phyloP scores from a whole-genome alignment of 2,888 invertebrate species.

The Serripes groenlandicus region DNA sequence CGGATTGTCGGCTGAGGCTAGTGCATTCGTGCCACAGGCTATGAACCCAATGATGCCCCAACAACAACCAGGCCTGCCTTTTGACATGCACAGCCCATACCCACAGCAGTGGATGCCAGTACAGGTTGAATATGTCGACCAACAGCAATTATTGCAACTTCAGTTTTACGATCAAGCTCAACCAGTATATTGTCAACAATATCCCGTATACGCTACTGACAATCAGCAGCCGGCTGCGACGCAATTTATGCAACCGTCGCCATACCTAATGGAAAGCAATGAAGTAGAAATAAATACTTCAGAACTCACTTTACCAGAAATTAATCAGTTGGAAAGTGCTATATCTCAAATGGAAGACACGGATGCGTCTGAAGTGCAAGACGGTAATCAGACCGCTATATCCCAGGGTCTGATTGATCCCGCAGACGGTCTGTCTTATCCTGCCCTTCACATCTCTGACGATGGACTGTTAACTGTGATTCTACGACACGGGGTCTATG shows the following conservation, averaged over 20 bases:
- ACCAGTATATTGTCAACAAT: not conserved
- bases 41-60: too few relatives aligned
- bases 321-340: too few relatives aligned
- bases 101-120: not conserved
- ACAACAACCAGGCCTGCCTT: too few relatives aligned
- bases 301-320: too few relatives aligned
- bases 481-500: conserved; percentile 84
- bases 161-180: not conserved
- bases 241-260: not conserved
- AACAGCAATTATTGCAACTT: not conserved
- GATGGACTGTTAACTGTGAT: conserved; percentile 86
- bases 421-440: conserved; percentile 72
- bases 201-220: not conserved
- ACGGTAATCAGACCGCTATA: not conserved
- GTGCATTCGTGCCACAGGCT: too few relatives aligned
- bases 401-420: conserved; percentile 31
- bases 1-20: too few relatives aligned
- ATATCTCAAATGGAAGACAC: too few relatives aligned
- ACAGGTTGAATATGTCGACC: not conserved
- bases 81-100: not conserved
- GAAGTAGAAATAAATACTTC: too few relatives aligned
- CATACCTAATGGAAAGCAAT: not conserved
- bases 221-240: not conserved
- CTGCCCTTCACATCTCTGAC: conserved; percentile 85
- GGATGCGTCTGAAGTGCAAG: too few relatives aligned